These are phyloP conservation scores for Columbina picui DNA, from an alignment of 2,113 vertebrate genomes.

Conservation along the genomic window DNA sequence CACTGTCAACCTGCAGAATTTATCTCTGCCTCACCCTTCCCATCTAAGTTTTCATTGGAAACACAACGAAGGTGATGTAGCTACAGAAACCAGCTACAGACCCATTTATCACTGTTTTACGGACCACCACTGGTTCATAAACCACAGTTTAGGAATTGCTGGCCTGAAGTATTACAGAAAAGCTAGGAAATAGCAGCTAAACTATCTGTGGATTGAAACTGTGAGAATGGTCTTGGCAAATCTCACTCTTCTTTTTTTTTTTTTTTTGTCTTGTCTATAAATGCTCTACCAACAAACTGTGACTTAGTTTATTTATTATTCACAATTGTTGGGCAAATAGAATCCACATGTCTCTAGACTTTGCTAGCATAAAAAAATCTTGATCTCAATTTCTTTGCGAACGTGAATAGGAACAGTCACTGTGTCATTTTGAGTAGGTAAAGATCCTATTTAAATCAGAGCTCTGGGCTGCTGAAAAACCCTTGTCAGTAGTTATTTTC, in stretches of 20 bases:
- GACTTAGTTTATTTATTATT: constrained; percentile 29
- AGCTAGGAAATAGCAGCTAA: constrained; percentile 16
- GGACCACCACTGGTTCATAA: constrained; percentile 27
- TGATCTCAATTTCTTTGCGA: neutral
- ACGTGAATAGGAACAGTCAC: neutral
- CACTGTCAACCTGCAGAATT: neutral
- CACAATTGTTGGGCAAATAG: constrained; percentile 32
- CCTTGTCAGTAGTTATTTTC: constrained; percentile 30
- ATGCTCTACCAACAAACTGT: constrained; percentile 35
- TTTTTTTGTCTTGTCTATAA: neutral
- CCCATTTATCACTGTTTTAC: constrained; percentile 28
- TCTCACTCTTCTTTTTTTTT: neutral
- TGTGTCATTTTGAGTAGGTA: neutral
- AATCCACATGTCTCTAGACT: constrained; percentile 22
- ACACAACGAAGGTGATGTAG: constrained; percentile 38
- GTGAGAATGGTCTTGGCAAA: constrained; percentile 31
- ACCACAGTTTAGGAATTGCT: neutral
- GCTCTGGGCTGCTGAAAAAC: neutral
- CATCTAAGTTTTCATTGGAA: constrained; percentile 18
- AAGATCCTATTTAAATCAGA: neutral
- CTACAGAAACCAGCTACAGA: constrained; percentile 15
- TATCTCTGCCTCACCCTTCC: neutral
- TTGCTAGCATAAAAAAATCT: neutral
- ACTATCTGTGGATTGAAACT: constrained; percentile 9
- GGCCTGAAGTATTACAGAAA: constrained; percentile 16